Evolutionary conservation across 2,113 vertebrate species (phyloP), one percentile per base, ranked within the genome.

Genomic region (Pteropus alecto): DNA sequence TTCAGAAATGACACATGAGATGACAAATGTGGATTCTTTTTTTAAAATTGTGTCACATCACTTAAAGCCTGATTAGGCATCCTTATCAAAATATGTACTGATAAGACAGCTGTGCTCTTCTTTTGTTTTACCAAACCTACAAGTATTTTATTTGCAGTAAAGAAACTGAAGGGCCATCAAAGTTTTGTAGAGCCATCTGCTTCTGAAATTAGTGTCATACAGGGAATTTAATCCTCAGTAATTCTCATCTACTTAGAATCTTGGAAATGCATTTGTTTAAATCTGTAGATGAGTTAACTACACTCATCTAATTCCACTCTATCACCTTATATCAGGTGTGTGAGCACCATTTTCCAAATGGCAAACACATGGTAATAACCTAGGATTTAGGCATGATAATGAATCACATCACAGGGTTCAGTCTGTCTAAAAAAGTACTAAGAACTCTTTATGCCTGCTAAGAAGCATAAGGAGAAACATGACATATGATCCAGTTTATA

Each of bases 131-230:
- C 95, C 92, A 96, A 98, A 98, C 97, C 87, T 98, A 98, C 97
- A 98, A 98, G 98, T 98, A 98, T 98, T 98, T 99, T 98, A 98
- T 98, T 98, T 98, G 93, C 97, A 97, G 94, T 98, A 98, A 98
- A 96, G 98, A 98, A 98, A 98, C 98, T 98, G 98, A 98, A 99
- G 98, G 98, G 96, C 98, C 96, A 98, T 98, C 98, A 98, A 98
- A 97, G 65, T 97, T 97, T 76, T 98, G 96, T 97, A 95, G 87
- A 98, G 91, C 98, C 98, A 99, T 98, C 99, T 99, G 98, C 96
- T 98, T 98, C 97, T 96, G 95, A 97, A 98, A 98, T 98, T 98
- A 98, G 94, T 97, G 98, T 98, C 96, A 96, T 98, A 94, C 94
- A 96, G 96, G 97, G 97, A 97, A 98, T 98, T 98, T 98, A 98